phyloP scores from a whole-genome alignment of 2,888 invertebrate genomes.

The Lithophane semibrunnea region DNA sequence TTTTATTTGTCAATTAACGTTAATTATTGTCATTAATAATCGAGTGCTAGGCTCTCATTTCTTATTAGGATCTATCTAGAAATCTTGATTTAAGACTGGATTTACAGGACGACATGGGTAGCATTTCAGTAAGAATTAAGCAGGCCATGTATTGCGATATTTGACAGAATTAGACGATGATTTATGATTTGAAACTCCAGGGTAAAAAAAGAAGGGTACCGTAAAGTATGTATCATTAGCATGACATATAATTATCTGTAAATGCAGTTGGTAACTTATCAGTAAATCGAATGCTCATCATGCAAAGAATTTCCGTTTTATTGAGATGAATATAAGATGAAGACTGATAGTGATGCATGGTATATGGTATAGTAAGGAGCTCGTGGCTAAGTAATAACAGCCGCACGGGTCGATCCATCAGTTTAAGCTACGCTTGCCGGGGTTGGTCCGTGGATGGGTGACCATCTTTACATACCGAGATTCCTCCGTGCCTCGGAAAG shows the following conservation, averaged over 20 bases:
- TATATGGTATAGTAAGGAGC: no score
- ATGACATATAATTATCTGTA: background rate
- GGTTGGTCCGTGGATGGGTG: no score
- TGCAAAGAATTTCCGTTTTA: background rate
- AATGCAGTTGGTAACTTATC: background rate
- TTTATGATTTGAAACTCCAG: background rate
- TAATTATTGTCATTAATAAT: slow-evolving; percentile 23
- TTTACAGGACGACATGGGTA: background rate
- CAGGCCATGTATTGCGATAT: background rate
- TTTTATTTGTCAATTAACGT: slow-evolving; percentile 47
- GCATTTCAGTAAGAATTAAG: background rate
- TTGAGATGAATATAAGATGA: background rate
- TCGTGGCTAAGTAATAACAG: no score
- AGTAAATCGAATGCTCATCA: background rate
- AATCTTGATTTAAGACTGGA: background rate
- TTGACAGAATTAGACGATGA: slow-evolving; percentile 13
- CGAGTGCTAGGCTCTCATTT: background rate
- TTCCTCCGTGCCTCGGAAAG: no score
- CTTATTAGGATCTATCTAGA: background rate
- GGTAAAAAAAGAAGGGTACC: background rate
- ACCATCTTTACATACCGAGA: no score
- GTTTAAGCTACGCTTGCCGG: no score
- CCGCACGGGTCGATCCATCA: no score
- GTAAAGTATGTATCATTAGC: slow-evolving; percentile 20
- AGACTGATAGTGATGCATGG: background rate